These are phyloP conservation scores for Morbakka virulenta DNA, from an alignment of 30 jellyfish, hydroid and myxozoan species.

Conservation along the genomic window DNA sequence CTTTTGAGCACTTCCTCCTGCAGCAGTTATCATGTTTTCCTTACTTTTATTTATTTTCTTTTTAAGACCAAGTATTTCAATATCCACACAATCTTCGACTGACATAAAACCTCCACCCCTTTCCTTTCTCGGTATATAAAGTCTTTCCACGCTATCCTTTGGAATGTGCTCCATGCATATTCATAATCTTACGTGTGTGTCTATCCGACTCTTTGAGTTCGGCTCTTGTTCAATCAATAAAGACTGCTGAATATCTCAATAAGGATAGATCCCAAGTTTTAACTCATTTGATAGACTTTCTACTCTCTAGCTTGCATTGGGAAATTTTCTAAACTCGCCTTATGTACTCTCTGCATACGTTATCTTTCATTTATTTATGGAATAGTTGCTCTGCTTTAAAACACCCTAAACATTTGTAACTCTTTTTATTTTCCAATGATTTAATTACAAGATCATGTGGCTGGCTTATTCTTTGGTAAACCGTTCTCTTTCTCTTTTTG, in stretches of 20 bases:
- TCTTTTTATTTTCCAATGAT: too few species aligned
- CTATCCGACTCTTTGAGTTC: slow-evolving; percentile 12
- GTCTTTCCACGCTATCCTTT: too few species aligned
- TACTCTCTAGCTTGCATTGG: slow-evolving; percentile 4
- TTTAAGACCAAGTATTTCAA: too few species aligned
- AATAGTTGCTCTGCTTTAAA: too few species aligned
- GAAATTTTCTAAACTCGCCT: background rate
- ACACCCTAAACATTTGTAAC: too few species aligned
- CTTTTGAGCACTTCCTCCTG: slow-evolving; percentile 1
- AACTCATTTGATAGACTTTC: slow-evolving; percentile 3
- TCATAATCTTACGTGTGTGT: slow-evolving; percentile 3
- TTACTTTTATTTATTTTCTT: slow-evolving; percentile 5
- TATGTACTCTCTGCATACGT: slow-evolving; percentile 9
- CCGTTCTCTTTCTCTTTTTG: background rate
- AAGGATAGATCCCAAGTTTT: slow-evolving; percentile 11
- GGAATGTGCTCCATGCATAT: too few species aligned
- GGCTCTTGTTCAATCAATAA: background rate
- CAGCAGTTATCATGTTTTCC: background rate
- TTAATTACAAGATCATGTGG: slow-evolving; percentile 11
- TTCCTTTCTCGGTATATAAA: too few species aligned
- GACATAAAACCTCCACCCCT: too few species aligned
- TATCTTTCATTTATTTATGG: slow-evolving; percentile 1
- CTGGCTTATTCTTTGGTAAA: too few species aligned
- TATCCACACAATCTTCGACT: too few species aligned
- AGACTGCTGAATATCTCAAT: slow-evolving; percentile 13